A percentile compares a stretch with the other conserved stretches of the same genome.
Evolutionary conservation across 2,797 vertebrate species (phyloP).

Genomic region (Crenuchus spilurus): DNA sequence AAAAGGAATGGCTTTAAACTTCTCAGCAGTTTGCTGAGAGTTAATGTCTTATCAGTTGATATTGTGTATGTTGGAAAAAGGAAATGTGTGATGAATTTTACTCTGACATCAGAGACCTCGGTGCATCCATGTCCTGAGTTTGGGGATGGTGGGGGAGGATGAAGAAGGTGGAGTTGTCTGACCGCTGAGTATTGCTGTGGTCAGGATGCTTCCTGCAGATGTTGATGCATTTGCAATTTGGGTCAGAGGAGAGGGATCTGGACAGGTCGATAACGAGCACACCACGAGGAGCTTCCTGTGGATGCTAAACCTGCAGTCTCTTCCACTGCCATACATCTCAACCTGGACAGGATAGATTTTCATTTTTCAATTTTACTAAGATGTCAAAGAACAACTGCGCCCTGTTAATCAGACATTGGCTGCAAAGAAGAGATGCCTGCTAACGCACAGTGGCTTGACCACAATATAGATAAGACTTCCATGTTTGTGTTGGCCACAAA

Average conservation of each 20-base stretch:
- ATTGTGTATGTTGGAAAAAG: conserved; percentile 42
- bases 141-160: not conserved
- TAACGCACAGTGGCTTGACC: conserved; percentile 56
- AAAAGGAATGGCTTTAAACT: conserved; percentile 17
- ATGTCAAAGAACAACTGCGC: conserved; percentile 72
- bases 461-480: conserved; percentile 62
- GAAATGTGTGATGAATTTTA: conserved; percentile 43
- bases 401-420: conserved; percentile 67
- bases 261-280: conserved; percentile 50
- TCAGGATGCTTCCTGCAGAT: conserved; percentile 69
- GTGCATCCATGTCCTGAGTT: conserved; percentile 30
- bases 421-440: conserved; percentile 69
- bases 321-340: conserved; percentile 27
- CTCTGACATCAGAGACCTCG: conserved; percentile 34
- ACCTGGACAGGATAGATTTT: conserved; percentile 60
- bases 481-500: conserved; percentile 71
- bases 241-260: conserved; percentile 50
- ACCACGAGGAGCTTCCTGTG: conserved; percentile 51
- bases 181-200: conserved; percentile 55
- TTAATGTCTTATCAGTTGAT: conserved; percentile 24
- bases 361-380: conserved; percentile 68
- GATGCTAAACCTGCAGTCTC: conserved; percentile 27
- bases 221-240: conserved; percentile 55
- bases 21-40: not conserved
- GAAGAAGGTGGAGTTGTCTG: conserved; percentile 36